Conservation (phyloP, 1,140 invertebrate genomes). For the Chymomyza costata region DNA sequence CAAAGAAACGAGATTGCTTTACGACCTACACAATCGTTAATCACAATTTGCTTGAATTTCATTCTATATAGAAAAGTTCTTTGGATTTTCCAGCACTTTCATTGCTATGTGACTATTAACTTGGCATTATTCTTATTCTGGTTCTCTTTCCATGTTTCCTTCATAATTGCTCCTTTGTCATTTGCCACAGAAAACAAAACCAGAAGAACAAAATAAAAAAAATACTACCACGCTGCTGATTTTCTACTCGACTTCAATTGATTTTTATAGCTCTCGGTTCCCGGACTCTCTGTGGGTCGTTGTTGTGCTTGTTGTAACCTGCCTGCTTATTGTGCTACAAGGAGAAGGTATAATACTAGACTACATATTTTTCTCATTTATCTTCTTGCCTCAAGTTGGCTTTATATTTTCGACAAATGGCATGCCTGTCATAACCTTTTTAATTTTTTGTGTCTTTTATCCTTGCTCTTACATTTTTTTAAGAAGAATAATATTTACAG, state of each 20-base stretch:
- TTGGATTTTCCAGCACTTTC: slow-evolving; percentile 48
- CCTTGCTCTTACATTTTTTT: slow-evolving; percentile 37
- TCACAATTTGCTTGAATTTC: slow-evolving; percentile 44
- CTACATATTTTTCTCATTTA: slow-evolving; percentile 51
- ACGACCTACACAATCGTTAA: slow-evolving; percentile 33
- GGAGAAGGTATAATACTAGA: too few species aligned
- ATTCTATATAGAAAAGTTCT: slow-evolving; percentile 45
- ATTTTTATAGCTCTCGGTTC: slow-evolving; percentile 65
- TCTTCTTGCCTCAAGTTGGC: slow-evolving; percentile 42
- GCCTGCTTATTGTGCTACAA: slow-evolving; percentile 19
- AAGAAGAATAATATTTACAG: slow-evolving; percentile 68
- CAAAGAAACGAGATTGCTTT: too few species aligned
- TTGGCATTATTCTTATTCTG: slow-evolving; percentile 13
- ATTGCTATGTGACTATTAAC: slow-evolving; percentile 16
- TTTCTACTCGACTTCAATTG: slow-evolving; percentile 71
- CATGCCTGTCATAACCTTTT: slow-evolving; percentile 66
- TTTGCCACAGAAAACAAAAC: slow-evolving; percentile 50
- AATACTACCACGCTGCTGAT: slow-evolving; percentile 67
- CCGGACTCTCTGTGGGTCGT: slow-evolving; percentile 21
- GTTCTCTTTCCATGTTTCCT: slow-evolving; percentile 26
- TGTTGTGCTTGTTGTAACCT: slow-evolving; percentile 16
- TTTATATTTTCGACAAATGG: slow-evolving; percentile 57
- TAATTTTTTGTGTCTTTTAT: slow-evolving; percentile 38
- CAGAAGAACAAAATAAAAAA: slow-evolving; percentile 44
- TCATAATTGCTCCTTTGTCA: slow-evolving; percentile 68